A percentile compares a stretch with the other conserved stretches of the same genome.
phyloP scores from a whole-genome alignment of 2,113 vertebrate species.

The Sebastes schlegelii region DNA sequence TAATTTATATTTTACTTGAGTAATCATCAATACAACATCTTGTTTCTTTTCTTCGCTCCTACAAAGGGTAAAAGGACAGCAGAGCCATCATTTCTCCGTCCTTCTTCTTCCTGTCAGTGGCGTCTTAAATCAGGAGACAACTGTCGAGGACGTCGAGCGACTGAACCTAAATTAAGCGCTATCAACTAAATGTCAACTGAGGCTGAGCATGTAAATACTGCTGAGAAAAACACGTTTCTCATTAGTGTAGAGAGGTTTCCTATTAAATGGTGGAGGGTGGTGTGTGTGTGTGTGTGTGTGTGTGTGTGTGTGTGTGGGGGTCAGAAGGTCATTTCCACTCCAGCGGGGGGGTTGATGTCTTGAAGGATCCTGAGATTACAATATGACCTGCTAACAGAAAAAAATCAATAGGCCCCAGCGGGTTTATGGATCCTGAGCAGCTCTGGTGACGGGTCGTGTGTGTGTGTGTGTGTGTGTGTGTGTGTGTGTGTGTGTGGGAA shows the following conservation, averaged over 20 bases:
- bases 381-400: neutral
- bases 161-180: neutral
- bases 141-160: too few relatives aligned
- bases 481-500: neutral
- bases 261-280: neutral
- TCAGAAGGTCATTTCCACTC: neutral
- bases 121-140: neutral
- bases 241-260: neutral
- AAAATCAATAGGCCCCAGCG: neutral
- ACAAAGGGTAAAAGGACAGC: neutral
- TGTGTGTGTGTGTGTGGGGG: neutral
- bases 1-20: neutral
- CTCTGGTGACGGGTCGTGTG: neutral
- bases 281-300: conserved; percentile 8
- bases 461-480: neutral
- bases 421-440: neutral
- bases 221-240: neutral
- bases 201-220: neutral
- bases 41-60: too few relatives aligned
- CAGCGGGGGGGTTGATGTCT: neutral
- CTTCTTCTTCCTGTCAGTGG: neutral
- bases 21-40: neutral
- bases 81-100: neutral
- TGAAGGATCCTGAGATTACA: neutral
- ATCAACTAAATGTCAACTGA: neutral